These are phyloP conservation scores for Pseudochromis fuscus DNA, from an alignment of 2,797 vertebrate genomes.

Conservation along the genomic window DNA sequence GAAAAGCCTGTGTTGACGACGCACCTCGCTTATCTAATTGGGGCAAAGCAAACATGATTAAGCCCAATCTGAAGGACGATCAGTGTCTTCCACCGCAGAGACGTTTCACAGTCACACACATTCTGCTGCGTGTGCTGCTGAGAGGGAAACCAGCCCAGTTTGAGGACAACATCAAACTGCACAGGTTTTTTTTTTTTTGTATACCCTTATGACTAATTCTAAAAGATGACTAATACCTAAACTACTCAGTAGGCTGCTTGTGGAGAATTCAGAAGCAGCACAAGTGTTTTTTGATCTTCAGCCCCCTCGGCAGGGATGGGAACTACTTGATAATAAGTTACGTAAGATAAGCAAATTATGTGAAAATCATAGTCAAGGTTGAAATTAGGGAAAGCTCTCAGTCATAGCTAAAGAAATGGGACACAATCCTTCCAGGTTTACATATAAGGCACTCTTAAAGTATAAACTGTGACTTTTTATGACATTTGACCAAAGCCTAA, in stretches of 20 bases:
- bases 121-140: conserved; percentile 54
- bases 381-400: background rate
- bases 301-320: background rate
- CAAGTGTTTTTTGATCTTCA: background rate
- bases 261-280: background rate
- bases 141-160: conserved; percentile 33
- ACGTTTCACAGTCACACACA: conserved; percentile 48
- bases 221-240: conserved; percentile 1
- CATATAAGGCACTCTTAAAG: too few relatives aligned
- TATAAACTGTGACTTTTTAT: background rate
- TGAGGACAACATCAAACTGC: conserved; percentile 39
- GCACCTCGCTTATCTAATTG: conserved; percentile 80
- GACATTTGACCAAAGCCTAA: too few relatives aligned
- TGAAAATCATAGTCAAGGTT: background rate
- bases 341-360: background rate
- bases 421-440: too few relatives aligned
- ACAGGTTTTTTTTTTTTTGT: background rate
- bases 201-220: background rate
- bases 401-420: background rate
- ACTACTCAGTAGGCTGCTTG: background rate
- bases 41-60: conserved; percentile 81
- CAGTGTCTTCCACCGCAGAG: conserved; percentile 67
- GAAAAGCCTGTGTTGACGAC: conserved; percentile 67
- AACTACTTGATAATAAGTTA: background rate
- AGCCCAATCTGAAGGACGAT: conserved; percentile 74